Percentiles rank a stretch among this genome's conserved stretches.
These are phyloP conservation scores for Drosophila anomalipes DNA, from an alignment of 2,888 invertebrate species.

Conservation along the genomic window DNA sequence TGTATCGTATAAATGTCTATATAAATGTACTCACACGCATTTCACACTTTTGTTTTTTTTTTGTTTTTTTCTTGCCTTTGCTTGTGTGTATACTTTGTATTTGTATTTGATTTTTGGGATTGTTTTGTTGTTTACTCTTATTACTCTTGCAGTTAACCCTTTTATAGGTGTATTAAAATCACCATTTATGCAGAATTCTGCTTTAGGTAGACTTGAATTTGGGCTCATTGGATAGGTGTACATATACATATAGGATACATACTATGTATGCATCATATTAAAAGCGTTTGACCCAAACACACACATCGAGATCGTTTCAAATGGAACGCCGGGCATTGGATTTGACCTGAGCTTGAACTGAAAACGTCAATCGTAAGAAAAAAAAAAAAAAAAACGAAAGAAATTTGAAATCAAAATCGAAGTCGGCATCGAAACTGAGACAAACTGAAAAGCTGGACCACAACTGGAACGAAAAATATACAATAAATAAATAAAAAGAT, in stretches of 20 bases:
- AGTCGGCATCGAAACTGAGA: constrained; percentile 2
- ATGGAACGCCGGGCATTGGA: constrained; percentile 9
- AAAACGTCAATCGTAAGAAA: not conserved
- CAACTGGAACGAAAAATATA: not conserved
- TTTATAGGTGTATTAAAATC: constrained; percentile 32
- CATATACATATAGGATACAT: constrained; percentile 3
- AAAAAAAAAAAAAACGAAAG: constrained; percentile 13
- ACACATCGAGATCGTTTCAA: constrained; percentile 24
- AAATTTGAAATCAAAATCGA: not conserved
- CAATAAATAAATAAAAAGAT: constrained; percentile 37
- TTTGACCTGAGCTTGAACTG: constrained; percentile 8
- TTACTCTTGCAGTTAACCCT: constrained; percentile 16
- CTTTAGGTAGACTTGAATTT: constrained; percentile 14
- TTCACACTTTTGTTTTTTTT: constrained; percentile 1
- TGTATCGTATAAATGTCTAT: constrained; percentile 42
- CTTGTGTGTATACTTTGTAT: constrained; percentile 12
- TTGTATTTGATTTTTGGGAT: constrained; percentile 15
- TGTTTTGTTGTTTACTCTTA: constrained; percentile 10
- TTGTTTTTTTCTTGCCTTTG: not conserved
- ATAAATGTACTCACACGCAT: constrained; percentile 41
- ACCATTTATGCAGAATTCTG: constrained; percentile 19
- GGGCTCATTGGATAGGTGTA: constrained; percentile 32
- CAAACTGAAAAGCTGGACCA: constrained; percentile 8
- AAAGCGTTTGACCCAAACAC: constrained; percentile 44
- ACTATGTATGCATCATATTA: constrained; percentile 21